phyloP scores from a whole-genome alignment of 1,140 invertebrate species.

The Pararge aegeria region DNA sequence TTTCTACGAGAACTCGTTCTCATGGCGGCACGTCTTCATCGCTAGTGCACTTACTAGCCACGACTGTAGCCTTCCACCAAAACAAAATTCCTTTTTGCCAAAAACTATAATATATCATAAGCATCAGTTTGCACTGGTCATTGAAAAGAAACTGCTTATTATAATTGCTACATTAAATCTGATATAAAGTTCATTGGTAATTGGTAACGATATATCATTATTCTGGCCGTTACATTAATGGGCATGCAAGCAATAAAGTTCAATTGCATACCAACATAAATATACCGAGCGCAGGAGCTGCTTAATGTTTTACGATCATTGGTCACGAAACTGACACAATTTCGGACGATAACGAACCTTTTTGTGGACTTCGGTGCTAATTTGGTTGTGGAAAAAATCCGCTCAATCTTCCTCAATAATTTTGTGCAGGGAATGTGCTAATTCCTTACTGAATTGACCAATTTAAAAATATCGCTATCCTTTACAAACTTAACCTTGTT shows the following conservation, averaged over 20 bases:
- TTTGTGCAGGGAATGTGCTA: no score
- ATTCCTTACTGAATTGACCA: no score
- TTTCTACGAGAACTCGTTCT: no score
- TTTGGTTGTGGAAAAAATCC: not conserved
- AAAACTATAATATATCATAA: slow-evolving; percentile 19
- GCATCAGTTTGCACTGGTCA: slow-evolving; percentile 30
- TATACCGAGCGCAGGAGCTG: slow-evolving; percentile 33
- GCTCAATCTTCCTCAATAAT: no score
- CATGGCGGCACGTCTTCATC: no score
- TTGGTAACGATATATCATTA: slow-evolving; percentile 39
- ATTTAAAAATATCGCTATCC: no score
- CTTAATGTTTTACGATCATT: slow-evolving; percentile 31
- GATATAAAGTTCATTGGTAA: slow-evolving; percentile 39
- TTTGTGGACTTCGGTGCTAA: not conserved
- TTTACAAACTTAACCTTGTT: no score
- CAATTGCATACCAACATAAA: slow-evolving; percentile 40
- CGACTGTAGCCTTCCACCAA: no score
- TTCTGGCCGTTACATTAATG: slow-evolving; percentile 39
- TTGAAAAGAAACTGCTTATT: slow-evolving; percentile 15
- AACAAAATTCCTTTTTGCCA: no score
- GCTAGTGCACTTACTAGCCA: no score
- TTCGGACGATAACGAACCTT: not conserved
- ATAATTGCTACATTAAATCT: slow-evolving; percentile 25
- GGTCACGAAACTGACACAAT: slow-evolving; percentile 15
- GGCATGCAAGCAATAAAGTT: slow-evolving; percentile 40